These are phyloP conservation scores for Microtus ochrogaster DNA, from an alignment of 2,113 vertebrate genomes.

Conservation along the genomic window DNA sequence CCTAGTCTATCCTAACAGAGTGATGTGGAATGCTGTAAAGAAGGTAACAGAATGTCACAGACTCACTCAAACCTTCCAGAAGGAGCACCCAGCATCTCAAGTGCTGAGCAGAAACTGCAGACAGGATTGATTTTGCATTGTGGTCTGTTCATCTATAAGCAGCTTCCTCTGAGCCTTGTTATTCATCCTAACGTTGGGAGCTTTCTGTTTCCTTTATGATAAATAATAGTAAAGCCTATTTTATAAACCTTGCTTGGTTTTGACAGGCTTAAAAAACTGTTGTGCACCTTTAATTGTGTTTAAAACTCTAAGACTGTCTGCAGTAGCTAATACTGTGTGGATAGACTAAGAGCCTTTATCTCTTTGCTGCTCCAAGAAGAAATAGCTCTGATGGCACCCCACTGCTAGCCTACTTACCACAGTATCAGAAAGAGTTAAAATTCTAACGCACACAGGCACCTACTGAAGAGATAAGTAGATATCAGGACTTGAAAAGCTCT, in stretches of 20 bases:
- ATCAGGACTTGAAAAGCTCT: conserved; percentile 58
- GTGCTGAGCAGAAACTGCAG: conserved; percentile 32
- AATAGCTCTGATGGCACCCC: conserved; percentile 9
- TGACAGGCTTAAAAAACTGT: neutral
- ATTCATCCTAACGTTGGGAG: conserved; percentile 28
- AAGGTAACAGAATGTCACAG: conserved; percentile 65
- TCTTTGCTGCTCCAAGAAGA: conserved; percentile 50
- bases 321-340: neutral
- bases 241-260: conserved; percentile 37
- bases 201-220: conserved; percentile 41
- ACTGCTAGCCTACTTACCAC: conserved; percentile 45
- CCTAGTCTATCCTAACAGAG: neutral
- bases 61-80: conserved; percentile 29
- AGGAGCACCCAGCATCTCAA: neutral
- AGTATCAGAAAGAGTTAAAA: conserved; percentile 72
- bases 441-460: conserved; percentile 41
- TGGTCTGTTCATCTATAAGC: conserved; percentile 21
- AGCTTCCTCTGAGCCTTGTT: neutral
- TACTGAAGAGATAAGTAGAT: conserved; percentile 56
- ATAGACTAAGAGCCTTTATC: conserved; percentile 41
- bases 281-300: neutral
- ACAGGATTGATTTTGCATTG: neutral
- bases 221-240: conserved; percentile 39
- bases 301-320: conserved; percentile 31
- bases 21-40: conserved; percentile 60